A percentile compares a stretch with the other conserved stretches of the same genome.
Evolutionary conservation across 2,888 invertebrate species (phyloP).

Genomic region (Smittia sp.): DNA sequence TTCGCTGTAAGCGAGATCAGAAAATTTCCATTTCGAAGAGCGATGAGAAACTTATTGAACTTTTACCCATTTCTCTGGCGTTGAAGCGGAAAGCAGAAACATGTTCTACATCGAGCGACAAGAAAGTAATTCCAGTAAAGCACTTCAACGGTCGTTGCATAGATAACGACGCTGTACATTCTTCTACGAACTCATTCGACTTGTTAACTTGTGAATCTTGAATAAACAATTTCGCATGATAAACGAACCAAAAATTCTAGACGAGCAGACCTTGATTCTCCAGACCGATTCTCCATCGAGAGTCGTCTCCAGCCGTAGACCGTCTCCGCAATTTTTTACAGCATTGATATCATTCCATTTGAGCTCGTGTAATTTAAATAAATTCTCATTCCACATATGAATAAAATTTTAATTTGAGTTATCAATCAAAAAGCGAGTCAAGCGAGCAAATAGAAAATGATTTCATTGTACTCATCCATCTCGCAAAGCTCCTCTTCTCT

Average conservation of each 20-base stretch:
- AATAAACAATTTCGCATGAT: too few species aligned
- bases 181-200: not conserved
- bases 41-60: conserved; percentile 23
- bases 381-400: conserved; percentile 12
- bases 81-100: not conserved
- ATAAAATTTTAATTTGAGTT: conserved; percentile 40
- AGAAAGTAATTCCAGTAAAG: not conserved
- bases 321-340: too few species aligned
- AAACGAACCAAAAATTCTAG: too few species aligned
- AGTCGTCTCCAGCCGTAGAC: too few species aligned
- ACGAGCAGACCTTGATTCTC: too few species aligned
- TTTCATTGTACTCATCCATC: conserved; percentile 40
- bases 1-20: not conserved
- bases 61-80: conserved; percentile 14
- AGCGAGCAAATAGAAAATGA: conserved; percentile 37
- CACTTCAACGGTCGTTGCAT: not conserved
- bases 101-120: conserved; percentile 6
- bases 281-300: too few species aligned
- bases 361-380: not conserved
- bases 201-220: not conserved
- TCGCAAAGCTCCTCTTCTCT: not conserved
- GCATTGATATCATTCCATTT: too few species aligned
- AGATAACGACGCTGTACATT: not conserved
- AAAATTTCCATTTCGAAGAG: not conserved
- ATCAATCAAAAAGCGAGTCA: conserved; percentile 41